phyloP scores from a whole-genome alignment of 1,140 invertebrate genomes.

The Kradibia gibbosae region DNA sequence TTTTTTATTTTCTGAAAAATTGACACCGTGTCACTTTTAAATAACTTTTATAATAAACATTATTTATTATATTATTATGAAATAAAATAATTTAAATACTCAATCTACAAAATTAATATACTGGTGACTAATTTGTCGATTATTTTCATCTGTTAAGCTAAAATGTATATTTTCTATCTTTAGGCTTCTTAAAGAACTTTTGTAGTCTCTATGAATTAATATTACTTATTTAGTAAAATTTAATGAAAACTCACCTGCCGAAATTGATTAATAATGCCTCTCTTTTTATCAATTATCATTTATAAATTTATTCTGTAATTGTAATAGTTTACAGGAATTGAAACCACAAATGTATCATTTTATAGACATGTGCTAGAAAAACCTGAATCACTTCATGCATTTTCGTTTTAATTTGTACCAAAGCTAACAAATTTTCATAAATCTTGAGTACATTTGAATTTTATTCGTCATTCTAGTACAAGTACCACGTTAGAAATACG shows the following conservation, averaged over 20 bases:
- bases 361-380: background rate
- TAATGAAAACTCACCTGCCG: background rate
- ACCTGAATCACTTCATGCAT: background rate
- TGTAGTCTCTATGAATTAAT: too few relatives aligned
- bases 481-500: background rate
- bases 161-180: too few relatives aligned
- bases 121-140: too few relatives aligned
- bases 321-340: background rate
- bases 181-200: too few relatives aligned
- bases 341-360: background rate
- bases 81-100: too few relatives aligned
- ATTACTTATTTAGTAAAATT: background rate
- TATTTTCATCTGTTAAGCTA: too few relatives aligned
- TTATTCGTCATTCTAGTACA: background rate
- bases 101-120: too few relatives aligned
- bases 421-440: background rate
- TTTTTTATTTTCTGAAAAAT: too few relatives aligned
- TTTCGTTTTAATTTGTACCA: background rate
- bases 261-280: background rate
- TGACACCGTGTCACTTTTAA: too few relatives aligned
- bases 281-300: background rate
- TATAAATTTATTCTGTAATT: slow-evolving; percentile 11
- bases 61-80: too few relatives aligned
- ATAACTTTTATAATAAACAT: too few relatives aligned
- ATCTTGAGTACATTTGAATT: background rate